Evolutionary conservation across 2,113 vertebrate genomes (phyloP), one percentile per base, ranked within the genome.

Genomic region (Xenus cinereus): DNA sequence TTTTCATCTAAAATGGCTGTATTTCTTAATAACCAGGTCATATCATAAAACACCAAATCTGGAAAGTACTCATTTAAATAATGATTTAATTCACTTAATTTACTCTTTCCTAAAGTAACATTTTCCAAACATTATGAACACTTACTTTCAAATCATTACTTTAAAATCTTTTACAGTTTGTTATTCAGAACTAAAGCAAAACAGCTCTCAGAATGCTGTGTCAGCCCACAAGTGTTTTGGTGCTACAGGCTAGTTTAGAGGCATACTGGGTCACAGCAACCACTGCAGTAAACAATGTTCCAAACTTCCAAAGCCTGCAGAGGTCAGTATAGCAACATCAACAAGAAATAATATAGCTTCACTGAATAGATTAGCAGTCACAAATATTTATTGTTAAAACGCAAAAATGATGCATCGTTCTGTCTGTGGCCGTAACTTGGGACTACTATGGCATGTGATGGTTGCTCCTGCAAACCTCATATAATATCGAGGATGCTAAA

Each of bases 261-360:
- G 46, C 43, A 33, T 43, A 35, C 4, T 63, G 30, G 85, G 89
- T 95, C 87, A 80, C 35, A 64, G 54, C 60, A 87, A 46, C 14
- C 9, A 62, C 24, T 50, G 66, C 10, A 4, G 60, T 94, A 96
- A 97, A 98, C 91, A 97, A 89, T 85, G 92, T 91, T 97, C 78
- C 96, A 95, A 97, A 95, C 90, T 97, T 96, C 74, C 94, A 97
- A 97, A 97, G 97, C 98, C 98, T 99, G 98, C 98, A 99, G 98
- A 99, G 98, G 98, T 99, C 99, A 99, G 98, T 98, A 98, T 97
- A 98, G 98, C 96, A 98, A 98, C 98, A 98, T 97, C 95, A 97
- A 98, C 89, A 98, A 97, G 95, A 96, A 96, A 95, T 86, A 83
- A 86, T 50, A 62, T 28, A 75, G 56, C 59, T 67, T 81, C 17